Evolutionary conservation across 2,113 vertebrate genomes (phyloP), one percentile per base, ranked within the genome.

Genomic region (Ceyx margarethae): DNA sequence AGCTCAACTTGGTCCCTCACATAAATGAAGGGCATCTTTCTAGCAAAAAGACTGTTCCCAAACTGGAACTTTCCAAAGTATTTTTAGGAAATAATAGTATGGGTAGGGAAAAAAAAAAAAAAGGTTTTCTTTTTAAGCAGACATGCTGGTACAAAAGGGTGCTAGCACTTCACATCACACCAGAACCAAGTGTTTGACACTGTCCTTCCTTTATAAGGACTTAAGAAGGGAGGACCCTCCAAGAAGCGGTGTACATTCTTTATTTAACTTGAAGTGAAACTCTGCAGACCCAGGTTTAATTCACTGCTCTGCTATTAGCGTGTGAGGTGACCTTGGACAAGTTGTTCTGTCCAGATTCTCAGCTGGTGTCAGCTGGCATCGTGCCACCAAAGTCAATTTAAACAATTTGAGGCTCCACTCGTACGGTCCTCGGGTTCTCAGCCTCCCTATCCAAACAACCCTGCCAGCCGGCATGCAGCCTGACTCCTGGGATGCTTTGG

Each of bases 341-440:
- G 92, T 71, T 96, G 94, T 92, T 93, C 94, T 93, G 81, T 51
- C 79, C 87, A 81, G 82, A 93, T 37, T 89, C 94, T 61, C 92
- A 96, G 92, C 79, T 94, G 81, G 95, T 85, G 96, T 76, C 91
- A 76, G 78, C 86, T 94, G 94, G 94, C 91, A 73, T 68, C 0
- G 5, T 25, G 84, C 94, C 91, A 87, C 64, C 84, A 56, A 15
- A 74, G 71, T 11, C 87, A 85, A 84, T 62, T 82, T 16, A 51
- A 94, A 93, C 89, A 56, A 43, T 54, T 19, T 3, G 78, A 93
- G 89, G 35, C 43, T 20, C 60, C 69, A 35, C 76, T 10, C 58
- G 67, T 20, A 10, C 51, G 31, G 61, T 3, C 31, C 54, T 13
- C 3, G 0, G 50, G 42, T 51, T 58, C 89, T 45, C 17, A 4